These are phyloP conservation scores for Rynchops niger DNA, from an alignment of 2,113 vertebrate species.

Conservation along the genomic window DNA sequence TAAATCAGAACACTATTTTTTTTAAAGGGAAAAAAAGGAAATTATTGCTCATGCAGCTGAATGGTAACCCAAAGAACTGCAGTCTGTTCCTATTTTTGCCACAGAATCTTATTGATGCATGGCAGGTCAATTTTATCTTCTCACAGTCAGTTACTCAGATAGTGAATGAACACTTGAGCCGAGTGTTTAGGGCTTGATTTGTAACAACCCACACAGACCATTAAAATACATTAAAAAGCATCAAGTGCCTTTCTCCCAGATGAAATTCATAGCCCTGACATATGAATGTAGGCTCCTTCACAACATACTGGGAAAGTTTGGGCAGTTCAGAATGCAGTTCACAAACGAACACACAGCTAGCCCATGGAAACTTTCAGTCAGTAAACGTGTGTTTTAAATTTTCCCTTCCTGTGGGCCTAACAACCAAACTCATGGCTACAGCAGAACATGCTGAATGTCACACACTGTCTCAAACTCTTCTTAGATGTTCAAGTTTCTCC, in stretches of 20 bases:
- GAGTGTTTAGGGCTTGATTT: not conserved
- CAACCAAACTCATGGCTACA: not conserved
- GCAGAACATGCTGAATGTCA: accelerated
- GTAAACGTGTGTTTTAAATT: not conserved
- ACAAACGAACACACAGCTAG: not conserved
- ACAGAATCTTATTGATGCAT: not conserved
- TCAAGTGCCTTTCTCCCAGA: not conserved
- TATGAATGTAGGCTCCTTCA: not conserved
- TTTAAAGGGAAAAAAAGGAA: not conserved
- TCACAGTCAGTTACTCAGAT: not conserved
- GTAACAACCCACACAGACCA: not conserved
- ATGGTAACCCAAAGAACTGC: not conserved
- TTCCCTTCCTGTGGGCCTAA: not conserved
- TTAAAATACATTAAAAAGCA: not conserved
- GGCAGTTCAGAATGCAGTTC: not conserved
- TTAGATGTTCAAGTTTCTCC: not conserved
- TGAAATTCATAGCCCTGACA: not conserved
- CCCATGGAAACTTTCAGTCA: not conserved
- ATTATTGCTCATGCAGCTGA: not conserved
- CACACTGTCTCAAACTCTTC: not conserved
- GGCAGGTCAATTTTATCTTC: not conserved
- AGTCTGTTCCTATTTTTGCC: not conserved
- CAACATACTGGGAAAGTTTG: accelerated
- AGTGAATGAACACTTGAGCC: not conserved
- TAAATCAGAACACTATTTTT: not conserved